Base-by-base conservation (phyloP, 2,797 vertebrate species). In the Lophotriccus pileatus region DNA sequence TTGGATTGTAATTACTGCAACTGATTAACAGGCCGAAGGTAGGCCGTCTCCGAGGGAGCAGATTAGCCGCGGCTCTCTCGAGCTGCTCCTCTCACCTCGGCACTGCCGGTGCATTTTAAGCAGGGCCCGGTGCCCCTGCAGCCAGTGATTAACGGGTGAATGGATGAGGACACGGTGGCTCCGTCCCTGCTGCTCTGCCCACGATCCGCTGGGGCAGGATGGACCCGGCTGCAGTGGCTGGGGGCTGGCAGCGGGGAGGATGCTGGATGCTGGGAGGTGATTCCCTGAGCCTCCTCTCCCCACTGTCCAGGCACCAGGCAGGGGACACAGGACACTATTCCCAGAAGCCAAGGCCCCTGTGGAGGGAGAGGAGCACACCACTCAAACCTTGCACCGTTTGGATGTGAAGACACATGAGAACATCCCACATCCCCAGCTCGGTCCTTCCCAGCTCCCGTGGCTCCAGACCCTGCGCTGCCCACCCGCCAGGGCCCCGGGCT, bases 1-100 rank as follows among this genome's bases (percentile, higher is more conserved):
- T 63, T 87, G 81, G 97, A 97, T 95, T 98, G 98, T 98, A 98
- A 99, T 98, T 98, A 98, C 98, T 97, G 97, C 97, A 94, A 97
- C 98, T 98, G 98, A 98, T 98, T 98, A 98, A 98, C 96, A 96
- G 97, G 97, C 98, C 95, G 90, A 96, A 98, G 98, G 97, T 96
- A 97, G 97, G 97, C 97, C 92, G 69, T 97, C 98, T 97, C 97
- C 3, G 96, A 93, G 97, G 97, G 97, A 98, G 96, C 97, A 98
- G 98, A 98, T 98, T 98, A 98, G 98, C 98, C 83, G 96, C 84
- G 67, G 97, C 96, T 97, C 98, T 95, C 94, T 94, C 87, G 72
- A 81, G 92, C 59, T 94, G 86, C 96, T 19, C 87, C 97, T 97
- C 97, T 90, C 85, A 93, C 97, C 94, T 81, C 94, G 21, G 91